Conservation (phyloP, 2,797 vertebrate genomes). For the Sebastes alutus region DNA sequence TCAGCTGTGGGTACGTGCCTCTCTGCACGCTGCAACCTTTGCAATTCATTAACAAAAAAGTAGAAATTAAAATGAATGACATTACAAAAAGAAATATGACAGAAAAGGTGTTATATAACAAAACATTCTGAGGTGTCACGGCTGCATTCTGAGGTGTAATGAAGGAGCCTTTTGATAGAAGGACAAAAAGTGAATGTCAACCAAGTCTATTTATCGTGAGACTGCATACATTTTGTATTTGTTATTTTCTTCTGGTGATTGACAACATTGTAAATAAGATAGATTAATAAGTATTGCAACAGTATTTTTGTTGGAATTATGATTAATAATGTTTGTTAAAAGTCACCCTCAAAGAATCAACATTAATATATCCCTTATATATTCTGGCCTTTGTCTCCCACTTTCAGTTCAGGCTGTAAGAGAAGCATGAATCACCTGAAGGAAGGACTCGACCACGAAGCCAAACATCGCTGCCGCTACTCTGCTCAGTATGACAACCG, state of each 20-base stretch:
- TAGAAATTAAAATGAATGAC: background rate
- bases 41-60: background rate
- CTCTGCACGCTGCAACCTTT: background rate
- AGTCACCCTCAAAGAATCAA: background rate
- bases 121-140: background rate
- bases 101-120: background rate
- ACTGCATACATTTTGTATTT: background rate
- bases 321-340: background rate
- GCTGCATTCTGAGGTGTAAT: too few relatives aligned
- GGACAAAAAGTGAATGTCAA: background rate
- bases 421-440: slow-evolving; percentile 99
- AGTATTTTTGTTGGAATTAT: background rate
- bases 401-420: slow-evolving; percentile 91
- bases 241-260: background rate
- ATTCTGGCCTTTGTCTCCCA: background rate
- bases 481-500: slow-evolving; percentile 96
- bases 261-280: background rate
- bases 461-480: slow-evolving; percentile 94
- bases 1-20: slow-evolving; percentile 94
- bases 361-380: background rate
- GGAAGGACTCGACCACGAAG: slow-evolving; percentile 91
- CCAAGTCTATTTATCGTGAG: background rate
- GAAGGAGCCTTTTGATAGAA: background rate
- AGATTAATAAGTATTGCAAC: background rate
- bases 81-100: background rate